Conservation (phyloP, 2,888 invertebrate species). For the Patella ulyssiponensis region DNA sequence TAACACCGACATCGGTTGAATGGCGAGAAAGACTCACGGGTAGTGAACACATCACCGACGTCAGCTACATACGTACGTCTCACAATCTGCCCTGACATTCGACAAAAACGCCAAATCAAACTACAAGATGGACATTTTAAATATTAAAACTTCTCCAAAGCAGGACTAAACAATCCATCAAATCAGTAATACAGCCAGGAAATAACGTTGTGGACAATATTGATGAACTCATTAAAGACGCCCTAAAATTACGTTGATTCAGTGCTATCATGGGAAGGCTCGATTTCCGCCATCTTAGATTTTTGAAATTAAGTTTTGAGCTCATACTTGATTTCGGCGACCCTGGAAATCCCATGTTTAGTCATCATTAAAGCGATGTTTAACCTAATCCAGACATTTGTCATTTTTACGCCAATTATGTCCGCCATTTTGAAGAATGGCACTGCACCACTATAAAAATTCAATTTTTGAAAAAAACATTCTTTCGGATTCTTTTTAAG, state of each 20-base stretch:
- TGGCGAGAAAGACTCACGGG: not conserved
- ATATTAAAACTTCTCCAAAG: not conserved
- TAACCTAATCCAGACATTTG: not conserved
- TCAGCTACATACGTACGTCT: not conserved
- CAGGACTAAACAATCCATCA: conserved; percentile 1
- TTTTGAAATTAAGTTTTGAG: conserved; percentile 3
- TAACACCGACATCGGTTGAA: not conserved
- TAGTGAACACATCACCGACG: not conserved
- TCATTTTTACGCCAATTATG: not conserved
- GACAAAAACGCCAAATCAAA: conserved; percentile 4
- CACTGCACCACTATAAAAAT: too few species aligned
- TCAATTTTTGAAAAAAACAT: too few species aligned
- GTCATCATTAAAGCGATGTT: not conserved
- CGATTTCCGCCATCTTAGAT: conserved; percentile 2
- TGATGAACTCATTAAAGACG: not conserved
- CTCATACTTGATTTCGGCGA: not conserved
- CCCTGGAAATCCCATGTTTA: not conserved
- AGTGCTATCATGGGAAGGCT: not conserved
- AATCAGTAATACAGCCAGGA: not conserved
- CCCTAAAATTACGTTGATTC: not conserved
- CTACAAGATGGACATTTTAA: conserved; percentile 2
- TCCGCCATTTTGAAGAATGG: not conserved
- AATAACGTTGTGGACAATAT: conserved; percentile 2
- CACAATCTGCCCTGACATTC: conserved; percentile 2
- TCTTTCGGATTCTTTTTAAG: too few species aligned